Evolutionary conservation across 2,113 vertebrate genomes (phyloP), one percentile per base, ranked within the genome.

Genomic region (Sinosuthora webbiana): DNA sequence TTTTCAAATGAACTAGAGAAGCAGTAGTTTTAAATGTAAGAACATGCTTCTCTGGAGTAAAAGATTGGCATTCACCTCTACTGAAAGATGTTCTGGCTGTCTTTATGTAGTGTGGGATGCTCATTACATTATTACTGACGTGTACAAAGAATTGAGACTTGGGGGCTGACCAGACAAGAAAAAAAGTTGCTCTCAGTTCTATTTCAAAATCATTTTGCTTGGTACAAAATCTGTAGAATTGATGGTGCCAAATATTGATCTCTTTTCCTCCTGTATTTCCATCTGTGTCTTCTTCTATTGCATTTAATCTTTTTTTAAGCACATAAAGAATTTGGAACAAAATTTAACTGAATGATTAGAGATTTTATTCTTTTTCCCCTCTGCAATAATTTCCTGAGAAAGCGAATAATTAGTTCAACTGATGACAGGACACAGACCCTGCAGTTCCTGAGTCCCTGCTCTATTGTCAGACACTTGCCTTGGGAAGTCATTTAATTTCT

Each of bases 401-500:
- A 86, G 47, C 3, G 28, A 74, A 70, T 78, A 93, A 86, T 94
- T 92, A 86, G 75, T 55, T 18, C 9, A 63, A 41, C 25, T 75
- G 52, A 75, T 81, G 52, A 63, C 69, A 82, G 30, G 42, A 81
- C 71, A 57, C 23, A 62, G 74, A 87, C 12, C 13, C 21, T 0
- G 3, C 65, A 83, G 57, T 80, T 90, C 49, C 77, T 50, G 68
- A 90, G 35, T 92, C 73, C 64, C 85, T 60, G 11, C 70, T 93
- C 84, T 93, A 6, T 64, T 94, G 90, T 95, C 76, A 93, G 71
- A 90, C 59, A 70, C 60, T 94, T 96, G 68, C 82, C 78, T 86
- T 86, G 87, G 87, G 93, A 91, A 88, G 79, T 86, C 1, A 49
- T 80, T 86, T 94, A 86, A 94, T 90, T 90, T 94, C 55, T 87